phyloP scores from a whole-genome alignment of 1,140 invertebrate genomes.

The Calliopsis andreniformis region DNA sequence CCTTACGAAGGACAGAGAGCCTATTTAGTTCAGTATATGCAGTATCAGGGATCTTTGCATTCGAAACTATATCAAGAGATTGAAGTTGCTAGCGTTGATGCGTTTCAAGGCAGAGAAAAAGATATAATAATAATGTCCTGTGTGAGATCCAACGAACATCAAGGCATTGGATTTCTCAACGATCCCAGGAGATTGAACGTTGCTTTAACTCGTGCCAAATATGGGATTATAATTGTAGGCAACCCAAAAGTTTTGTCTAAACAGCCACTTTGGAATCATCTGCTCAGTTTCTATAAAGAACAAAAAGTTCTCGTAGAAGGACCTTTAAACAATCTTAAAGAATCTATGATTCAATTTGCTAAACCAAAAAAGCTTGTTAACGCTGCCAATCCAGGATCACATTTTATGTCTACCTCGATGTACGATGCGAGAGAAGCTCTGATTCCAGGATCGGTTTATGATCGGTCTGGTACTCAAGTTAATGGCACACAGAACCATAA shows the following conservation, averaged over 20 bases:
- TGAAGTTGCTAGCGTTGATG: conserved; percentile 99
- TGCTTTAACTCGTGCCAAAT: conserved; percentile 97
- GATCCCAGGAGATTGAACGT: conserved; percentile 99
- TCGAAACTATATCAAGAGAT: conserved; percentile 99
- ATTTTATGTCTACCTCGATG: conserved; percentile 98
- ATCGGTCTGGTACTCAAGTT: conserved; percentile 84
- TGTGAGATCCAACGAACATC: conserved; percentile 95
- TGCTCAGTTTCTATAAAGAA: conserved; percentile 99
- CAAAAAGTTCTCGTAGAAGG: conserved; percentile 99
- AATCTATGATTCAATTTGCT: conserved; percentile 97
- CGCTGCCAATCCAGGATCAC: conserved; percentile 95
- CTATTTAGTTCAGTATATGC: conserved; percentile 99
- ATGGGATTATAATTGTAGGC: conserved; percentile 99
- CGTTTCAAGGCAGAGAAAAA: conserved; percentile 98
- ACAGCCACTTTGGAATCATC: conserved; percentile 99
- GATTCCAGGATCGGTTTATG: conserved; percentile 92
- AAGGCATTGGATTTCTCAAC: conserved; percentile 97
- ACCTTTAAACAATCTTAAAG: conserved; percentile 97
- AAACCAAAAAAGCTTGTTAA: conserved; percentile 98
- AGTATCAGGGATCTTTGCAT: conserved; percentile 98
- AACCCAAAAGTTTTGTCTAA: conserved; percentile 99
- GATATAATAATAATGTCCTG: conserved; percentile 99
- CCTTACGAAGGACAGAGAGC: conserved; percentile 99
- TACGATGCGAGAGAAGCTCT: conserved; percentile 95
- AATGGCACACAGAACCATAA: conserved; percentile 79